A percentile compares a stretch with the other conserved stretches of the same genome.
These are phyloP conservation scores for Geothlypis trichas DNA, from an alignment of 2,113 vertebrate species.

Conservation along the genomic window DNA sequence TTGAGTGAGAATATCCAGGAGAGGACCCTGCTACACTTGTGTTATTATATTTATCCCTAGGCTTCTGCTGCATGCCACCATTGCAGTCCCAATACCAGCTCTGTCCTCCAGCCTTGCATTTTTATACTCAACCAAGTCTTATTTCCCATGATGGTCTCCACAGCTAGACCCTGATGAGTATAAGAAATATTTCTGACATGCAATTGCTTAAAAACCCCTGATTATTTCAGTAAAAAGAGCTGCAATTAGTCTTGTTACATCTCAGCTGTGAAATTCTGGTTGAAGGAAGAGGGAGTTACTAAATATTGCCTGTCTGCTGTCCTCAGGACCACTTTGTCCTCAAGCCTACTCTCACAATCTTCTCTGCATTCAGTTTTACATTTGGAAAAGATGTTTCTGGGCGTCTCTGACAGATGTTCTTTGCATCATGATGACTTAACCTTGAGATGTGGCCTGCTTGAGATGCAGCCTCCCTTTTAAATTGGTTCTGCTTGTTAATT, in stretches of 20 bases:
- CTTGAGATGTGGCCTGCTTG: neutral
- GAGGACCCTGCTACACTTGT: neutral
- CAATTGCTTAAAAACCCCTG: neutral
- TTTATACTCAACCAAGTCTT: neutral
- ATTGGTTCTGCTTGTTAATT: neutral
- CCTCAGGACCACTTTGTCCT: neutral
- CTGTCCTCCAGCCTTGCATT: neutral
- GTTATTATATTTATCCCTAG: neutral
- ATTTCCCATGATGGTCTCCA: neutral
- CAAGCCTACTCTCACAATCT: neutral
- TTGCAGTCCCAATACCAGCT: neutral
- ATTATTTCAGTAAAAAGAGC: neutral
- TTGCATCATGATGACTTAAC: neutral
- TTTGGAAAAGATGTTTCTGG: neutral
- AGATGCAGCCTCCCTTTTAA: neutral
- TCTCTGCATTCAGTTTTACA: neutral
- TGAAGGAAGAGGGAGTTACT: neutral
- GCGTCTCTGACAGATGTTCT: neutral
- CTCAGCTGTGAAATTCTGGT: neutral
- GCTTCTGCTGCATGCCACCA: neutral
- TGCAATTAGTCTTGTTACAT: neutral
- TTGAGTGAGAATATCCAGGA: neutral
- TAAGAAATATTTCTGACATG: neutral
- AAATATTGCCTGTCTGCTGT: neutral
- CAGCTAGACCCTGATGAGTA: neutral